Conservation (phyloP, 2,113 vertebrate genomes). For the Ceratotherium simum region DNA sequence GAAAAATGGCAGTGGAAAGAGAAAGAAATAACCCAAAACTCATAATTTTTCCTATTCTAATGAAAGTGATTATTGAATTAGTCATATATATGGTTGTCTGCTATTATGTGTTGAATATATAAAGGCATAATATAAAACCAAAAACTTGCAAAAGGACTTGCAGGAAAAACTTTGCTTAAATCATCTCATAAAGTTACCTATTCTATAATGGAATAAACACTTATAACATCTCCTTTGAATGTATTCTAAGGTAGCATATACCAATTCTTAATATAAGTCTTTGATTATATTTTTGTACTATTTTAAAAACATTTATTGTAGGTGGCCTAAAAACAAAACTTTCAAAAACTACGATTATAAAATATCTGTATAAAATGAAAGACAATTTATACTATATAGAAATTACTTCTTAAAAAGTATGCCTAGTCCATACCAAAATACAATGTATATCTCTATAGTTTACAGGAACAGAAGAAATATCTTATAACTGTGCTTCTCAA, state of each 20-base stretch:
- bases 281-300: neutral
- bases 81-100: neutral
- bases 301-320: neutral
- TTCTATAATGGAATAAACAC: neutral
- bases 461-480: neutral
- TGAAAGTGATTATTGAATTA: neutral
- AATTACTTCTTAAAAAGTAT: neutral
- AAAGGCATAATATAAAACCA: neutral
- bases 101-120: neutral
- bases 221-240: neutral
- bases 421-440: neutral
- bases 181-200: neutral
- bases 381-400: neutral
- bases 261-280: neutral
- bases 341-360: neutral
- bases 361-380: neutral
- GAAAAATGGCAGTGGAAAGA: neutral
- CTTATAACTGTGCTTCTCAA: slow-evolving; percentile 11
- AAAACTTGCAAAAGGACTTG: neutral
- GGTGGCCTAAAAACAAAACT: neutral
- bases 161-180: neutral
- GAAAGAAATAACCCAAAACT: neutral
- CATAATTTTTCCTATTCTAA: neutral
- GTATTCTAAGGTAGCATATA: neutral
- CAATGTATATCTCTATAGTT: neutral